Base-by-base conservation (phyloP, 64 coral and sea anemone genomes). In the Hydrozoanthus tunicans region DNA sequence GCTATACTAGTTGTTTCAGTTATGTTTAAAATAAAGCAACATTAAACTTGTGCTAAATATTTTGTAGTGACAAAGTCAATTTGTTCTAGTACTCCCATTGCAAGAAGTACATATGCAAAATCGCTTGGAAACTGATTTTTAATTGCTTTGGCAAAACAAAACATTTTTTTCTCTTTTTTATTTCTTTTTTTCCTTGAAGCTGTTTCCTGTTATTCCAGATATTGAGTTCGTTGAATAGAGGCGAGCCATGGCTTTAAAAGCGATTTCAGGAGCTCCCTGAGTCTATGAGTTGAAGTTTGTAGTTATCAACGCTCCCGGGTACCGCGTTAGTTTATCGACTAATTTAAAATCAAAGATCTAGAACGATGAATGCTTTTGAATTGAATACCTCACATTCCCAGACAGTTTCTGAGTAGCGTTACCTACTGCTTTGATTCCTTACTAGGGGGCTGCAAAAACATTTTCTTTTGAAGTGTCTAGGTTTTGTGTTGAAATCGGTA, bases 391-490 rank as follows among this genome's bases (percentile, higher is more conserved):
- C 55, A 6, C 7, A 75, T 74, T 74, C 4, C 56, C 14, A 88
- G 56, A 88, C 20, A 58, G 56, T 32, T 58, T 6, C 1, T 26
- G 13, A 75, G 51, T 67, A 52, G 52, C 14, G 56, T 20, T 73
- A 56, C 51, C 20, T 77, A 51, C 13, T 60, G 56, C 24, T 58
- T 53, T 9, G 17, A 58, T 61, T 75, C 0, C 55, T 23, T 11
- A 61, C n/a, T 51, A 5, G 60, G 84, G 54, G 70, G 67, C 53
- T 51, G 6, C 1, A 88, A 88, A 15, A 88, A 73, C 84, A 75
- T 3, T 56, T 55, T 53, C 53, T 70, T 75, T 62, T 14, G 24
- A 43, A 62, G 7, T 80, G 53, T 25, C n/a, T 9, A 17, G 2
- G 9, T 58, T 60, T 80, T 80, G 8, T 15, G 14, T 80, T 59